These are phyloP conservation scores for Aethes cnicana DNA, from an alignment of 2,888 invertebrate species.

Conservation along the genomic window DNA sequence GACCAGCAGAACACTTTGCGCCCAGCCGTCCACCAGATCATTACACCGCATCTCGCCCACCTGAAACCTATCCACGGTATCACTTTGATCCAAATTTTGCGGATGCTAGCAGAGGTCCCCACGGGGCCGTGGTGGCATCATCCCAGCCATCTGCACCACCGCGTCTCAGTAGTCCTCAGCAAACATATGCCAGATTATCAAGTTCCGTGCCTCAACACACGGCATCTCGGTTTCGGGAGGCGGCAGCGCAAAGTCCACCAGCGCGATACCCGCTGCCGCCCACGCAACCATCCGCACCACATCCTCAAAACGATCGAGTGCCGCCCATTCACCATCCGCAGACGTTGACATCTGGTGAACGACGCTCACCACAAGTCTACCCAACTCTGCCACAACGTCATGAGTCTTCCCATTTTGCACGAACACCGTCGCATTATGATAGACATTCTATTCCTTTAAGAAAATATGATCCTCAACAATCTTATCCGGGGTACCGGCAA, in stretches of 20 bases:
- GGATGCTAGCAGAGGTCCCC: constrained; percentile 58
- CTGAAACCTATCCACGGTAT: constrained; percentile 64
- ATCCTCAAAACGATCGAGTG: constrained; percentile 72
- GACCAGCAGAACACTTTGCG: constrained; percentile 64
- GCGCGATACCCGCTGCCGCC: constrained; percentile 59
- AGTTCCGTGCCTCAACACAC: constrained; percentile 66
- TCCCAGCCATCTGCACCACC: constrained; percentile 64
- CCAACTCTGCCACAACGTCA: constrained; percentile 58
- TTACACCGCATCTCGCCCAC: constrained; percentile 65
- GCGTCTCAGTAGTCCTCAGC: constrained; percentile 60
- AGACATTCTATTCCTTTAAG: constrained; percentile 62
- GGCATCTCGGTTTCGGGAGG: constrained; percentile 60
- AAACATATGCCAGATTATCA: constrained; percentile 66
- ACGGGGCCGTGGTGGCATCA: constrained; percentile 55
- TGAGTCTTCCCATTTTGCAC: constrained; percentile 62
- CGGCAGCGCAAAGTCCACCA: constrained; percentile 59
- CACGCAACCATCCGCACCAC: constrained; percentile 54
- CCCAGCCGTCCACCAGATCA: constrained; percentile 68
- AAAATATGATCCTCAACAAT: constrained; percentile 73
- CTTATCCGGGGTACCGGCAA: constrained; percentile 72
- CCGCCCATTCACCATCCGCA: constrained; percentile 76
- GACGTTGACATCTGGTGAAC: constrained; percentile 50
- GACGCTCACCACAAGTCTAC: constrained; percentile 58
- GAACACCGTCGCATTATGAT: constrained; percentile 62
- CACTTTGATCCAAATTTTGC: constrained; percentile 60